Percentiles rank a stretch among this genome's conserved stretches.
phyloP scores from a whole-genome alignment of 2,888 invertebrate genomes.

The Apotomis betuletana region DNA sequence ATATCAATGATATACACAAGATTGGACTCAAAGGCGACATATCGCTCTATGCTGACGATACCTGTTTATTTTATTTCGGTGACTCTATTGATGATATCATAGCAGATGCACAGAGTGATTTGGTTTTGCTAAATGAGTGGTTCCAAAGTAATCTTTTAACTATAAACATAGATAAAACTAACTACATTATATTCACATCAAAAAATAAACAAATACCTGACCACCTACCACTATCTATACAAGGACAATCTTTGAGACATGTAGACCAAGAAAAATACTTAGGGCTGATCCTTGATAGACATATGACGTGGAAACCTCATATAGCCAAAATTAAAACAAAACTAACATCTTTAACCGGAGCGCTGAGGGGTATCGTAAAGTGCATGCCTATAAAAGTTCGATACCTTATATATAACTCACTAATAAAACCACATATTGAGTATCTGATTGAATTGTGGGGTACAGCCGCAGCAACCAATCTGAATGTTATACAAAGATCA shows the following conservation, averaged over 20 bases:
- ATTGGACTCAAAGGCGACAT: too few species aligned
- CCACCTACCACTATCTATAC: background rate
- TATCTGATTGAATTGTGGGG: too few species aligned
- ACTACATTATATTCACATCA: background rate
- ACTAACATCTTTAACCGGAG: too few species aligned
- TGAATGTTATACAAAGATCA: too few species aligned
- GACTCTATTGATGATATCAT: background rate
- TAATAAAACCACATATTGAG: too few species aligned
- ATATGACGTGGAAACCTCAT: background rate
- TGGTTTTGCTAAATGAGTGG: background rate
- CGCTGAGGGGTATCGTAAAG: too few species aligned
- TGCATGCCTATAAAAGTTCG: too few species aligned
- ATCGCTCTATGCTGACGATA: background rate
- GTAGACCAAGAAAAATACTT: background rate
- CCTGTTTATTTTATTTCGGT: constrained; percentile 2
- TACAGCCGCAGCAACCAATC: too few species aligned
- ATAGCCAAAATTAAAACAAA: too few species aligned
- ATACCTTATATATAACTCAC: too few species aligned
- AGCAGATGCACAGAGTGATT: background rate
- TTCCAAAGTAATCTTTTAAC: background rate
- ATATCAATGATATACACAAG: background rate
- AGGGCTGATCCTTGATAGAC: background rate
- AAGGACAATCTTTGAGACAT: background rate
- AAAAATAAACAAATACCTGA: constrained; percentile 5
- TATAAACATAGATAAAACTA: background rate